Base-by-base conservation (phyloP, 2,888 invertebrate species). In the Steromphala cineraria region DNA sequence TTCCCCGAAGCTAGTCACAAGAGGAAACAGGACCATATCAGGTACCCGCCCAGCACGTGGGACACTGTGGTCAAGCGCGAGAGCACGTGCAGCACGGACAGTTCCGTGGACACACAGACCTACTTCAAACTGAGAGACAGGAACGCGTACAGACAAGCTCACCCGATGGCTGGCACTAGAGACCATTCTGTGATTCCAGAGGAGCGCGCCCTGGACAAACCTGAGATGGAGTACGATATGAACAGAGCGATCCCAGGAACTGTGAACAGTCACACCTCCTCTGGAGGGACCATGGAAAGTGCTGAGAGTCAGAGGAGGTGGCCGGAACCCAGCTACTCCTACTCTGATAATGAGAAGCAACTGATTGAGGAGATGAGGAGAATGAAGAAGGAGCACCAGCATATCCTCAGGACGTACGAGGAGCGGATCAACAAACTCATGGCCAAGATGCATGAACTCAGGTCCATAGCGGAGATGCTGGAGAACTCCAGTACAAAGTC, bases 291-390 rank as follows among this genome's bases (percentile, higher is more conserved):
- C 13, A 78, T 67, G 83, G 83, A 82, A 36, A 74, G 77, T 67
- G 31, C 56, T 19, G 78, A 81, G 15, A 79, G 62, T 75, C 77
- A 78, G 36, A 83, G 88, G 71, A 81, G 86, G 31, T 88, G 87
- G 87, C 85, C 83, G 28, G 76, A 84, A 31, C 85, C 84, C n/a
- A 86, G 85, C 53, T 87, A 88, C 79, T 90, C 90, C 7, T 92
- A 89, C 80, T 92, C 92, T 4, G 92, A 92, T 85, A 92, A 92
- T 79, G 92, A 92, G 84, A 92, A 92, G 85, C 91, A 91, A 79
- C 84, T 92, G 17, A 88, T 92, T 67, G 91, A 92, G 79, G 90
- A 92, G 84, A 92, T 92, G 91, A 89, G 89, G 75, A 78, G 89
- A 52, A 92, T 92, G 91, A 91, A 91, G 81, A 87, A 89, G 62